These are phyloP conservation scores for Muntiacus muntjak DNA, from an alignment of 2,113 vertebrate species.

Conservation along the genomic window DNA sequence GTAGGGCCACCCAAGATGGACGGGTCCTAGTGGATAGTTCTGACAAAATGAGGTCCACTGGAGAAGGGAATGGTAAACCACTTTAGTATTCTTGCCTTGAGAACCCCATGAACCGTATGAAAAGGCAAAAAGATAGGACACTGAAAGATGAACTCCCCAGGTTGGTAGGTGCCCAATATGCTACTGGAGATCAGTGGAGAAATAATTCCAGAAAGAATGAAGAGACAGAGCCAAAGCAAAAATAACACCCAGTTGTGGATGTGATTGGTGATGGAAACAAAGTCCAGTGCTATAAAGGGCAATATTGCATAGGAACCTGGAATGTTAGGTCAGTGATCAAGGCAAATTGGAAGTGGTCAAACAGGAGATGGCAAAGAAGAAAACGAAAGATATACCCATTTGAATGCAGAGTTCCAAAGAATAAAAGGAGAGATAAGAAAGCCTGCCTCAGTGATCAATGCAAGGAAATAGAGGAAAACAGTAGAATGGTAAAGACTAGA, in stretches of 20 bases:
- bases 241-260: not conserved
- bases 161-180: not conserved
- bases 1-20: not conserved
- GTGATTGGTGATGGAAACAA: not conserved
- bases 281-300: not conserved
- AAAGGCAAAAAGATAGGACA: not conserved
- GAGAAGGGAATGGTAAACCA: not conserved
- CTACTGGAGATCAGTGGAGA: not conserved
- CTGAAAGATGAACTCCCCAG: not conserved
- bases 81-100: not conserved
- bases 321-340: not conserved
- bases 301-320: not conserved
- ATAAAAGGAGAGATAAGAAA: not conserved
- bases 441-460: not conserved
- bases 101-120: not conserved
- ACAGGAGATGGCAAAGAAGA: not conserved
- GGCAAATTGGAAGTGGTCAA: not conserved
- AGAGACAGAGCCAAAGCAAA: not conserved
- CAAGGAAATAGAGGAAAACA: not conserved
- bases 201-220: not conserved
- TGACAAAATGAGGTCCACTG: not conserved
- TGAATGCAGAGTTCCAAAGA: not conserved
- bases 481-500: not conserved
- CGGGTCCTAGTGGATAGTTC: not conserved
- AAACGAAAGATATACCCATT: not conserved